phyloP scores from a whole-genome alignment of 2,797 vertebrate genomes.

The Xenops minutus region DNA sequence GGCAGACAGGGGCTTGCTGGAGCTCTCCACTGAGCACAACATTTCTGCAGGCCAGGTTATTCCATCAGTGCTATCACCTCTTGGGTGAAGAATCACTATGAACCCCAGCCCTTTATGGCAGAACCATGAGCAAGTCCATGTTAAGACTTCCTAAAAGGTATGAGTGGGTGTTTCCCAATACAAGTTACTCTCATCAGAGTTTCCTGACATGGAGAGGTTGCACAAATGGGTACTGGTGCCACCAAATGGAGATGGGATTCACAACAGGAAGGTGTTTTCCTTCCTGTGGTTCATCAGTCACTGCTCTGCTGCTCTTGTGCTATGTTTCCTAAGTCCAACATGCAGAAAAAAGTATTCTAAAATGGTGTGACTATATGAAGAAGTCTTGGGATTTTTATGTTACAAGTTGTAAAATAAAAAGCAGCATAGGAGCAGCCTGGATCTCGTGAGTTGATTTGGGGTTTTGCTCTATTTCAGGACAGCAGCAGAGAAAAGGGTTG shows the following conservation, averaged over 20 bases:
- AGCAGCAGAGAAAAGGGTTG: neutral
- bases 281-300: neutral
- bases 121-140: rapidly evolving
- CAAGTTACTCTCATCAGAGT: neutral
- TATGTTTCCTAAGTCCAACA: neutral
- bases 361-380: neutral
- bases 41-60: neutral
- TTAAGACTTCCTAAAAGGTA: neutral
- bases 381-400: neutral
- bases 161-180: neutral
- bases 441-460: neutral
- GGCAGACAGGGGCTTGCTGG: neutral
- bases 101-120: neutral
- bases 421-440: neutral
- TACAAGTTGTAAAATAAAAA: neutral
- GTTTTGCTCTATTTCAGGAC: neutral
- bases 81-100: neutral
- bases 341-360: neutral
- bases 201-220: neutral
- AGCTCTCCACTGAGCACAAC: neutral
- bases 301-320: neutral
- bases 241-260: neutral
- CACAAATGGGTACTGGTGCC: neutral
- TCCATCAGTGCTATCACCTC: neutral
- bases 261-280: neutral